Base-by-base conservation (phyloP, 2,888 invertebrate species). In the Hydrotaea cyrtoneurina region DNA sequence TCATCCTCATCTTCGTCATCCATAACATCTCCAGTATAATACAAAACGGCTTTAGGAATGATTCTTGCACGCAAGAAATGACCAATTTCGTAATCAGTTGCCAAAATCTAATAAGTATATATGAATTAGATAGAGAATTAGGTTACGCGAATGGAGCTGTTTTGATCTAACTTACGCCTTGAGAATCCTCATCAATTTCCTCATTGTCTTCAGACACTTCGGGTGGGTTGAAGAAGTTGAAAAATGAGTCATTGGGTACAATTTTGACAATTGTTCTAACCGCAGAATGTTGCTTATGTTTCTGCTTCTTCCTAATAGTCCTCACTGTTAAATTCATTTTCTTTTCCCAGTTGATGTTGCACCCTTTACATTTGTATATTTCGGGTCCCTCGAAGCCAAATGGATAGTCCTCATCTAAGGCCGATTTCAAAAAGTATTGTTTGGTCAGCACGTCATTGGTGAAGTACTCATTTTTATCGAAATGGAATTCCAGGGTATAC, bases 211-310 rank as follows among this genome's bases (percentile, higher is more conserved):
- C 97, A 53, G 97, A 96, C 93, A 97, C 96, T 94, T 93, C 93
- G 50, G 99, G 99, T 66, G 99, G 99, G 88, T 94, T 95, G 93
- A 99, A 99, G 94, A 99, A 99, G 93, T 99, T 99, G 94, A 99
- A 99, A 94, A 99, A 99, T 0, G 99, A 99, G 93, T 99, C 99
- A 80, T 97, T 98, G 90, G 97, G 97, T 87, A 99, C 97, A 76
- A 97, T 96, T 94, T 98, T 99, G 73, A 97, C 97, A 87, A 99
- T 96, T n/a, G 97, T 98, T 89, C 98, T 95, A 82, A 97, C 96
- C 0, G 97, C 96, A 72, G 98, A 98, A 86, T 97, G 95, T 59
- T 97, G 97, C 95, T 99, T 99, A 93, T 99, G 99, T 93, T 99
- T 99, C 93, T 99, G 99, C 93, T 98, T 98, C 94, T 99, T 99